These are phyloP conservation scores for Aphodius sticticus DNA, from an alignment of 2,888 invertebrate genomes.

Conservation along the genomic window DNA sequence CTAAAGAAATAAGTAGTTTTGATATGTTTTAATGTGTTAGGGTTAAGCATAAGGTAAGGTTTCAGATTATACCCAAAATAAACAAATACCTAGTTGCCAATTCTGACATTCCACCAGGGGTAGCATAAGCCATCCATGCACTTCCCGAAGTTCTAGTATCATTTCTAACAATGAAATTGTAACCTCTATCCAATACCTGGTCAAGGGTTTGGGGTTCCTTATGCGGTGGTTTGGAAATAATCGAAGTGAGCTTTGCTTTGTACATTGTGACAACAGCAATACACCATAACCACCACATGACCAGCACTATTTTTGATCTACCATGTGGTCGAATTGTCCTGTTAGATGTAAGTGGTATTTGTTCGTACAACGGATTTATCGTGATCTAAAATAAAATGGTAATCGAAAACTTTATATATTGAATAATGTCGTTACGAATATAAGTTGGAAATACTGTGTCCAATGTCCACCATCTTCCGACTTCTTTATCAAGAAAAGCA, in stretches of 20 bases:
- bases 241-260: conserved; percentile 44
- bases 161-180: conserved; percentile 36
- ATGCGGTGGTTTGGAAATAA: conserved; percentile 41
- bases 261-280: conserved; percentile 42
- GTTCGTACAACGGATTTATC: neutral
- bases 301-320: conserved; percentile 28
- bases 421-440: neutral
- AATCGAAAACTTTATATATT: neutral
- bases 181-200: conserved; percentile 42
- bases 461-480: neutral
- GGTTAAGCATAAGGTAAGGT: no score
- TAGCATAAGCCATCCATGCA: neutral
- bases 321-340: neutral
- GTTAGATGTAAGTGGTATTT: neutral
- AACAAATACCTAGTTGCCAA: neutral
- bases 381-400: neutral
- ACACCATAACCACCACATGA: conserved; percentile 39
- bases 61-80: no score
- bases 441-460: neutral
- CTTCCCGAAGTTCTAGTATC: conserved; percentile 20
- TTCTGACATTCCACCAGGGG: neutral
- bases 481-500: neutral
- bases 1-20: no score
- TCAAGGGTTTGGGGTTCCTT: conserved; percentile 40
- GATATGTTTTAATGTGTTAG: no score